A percentile compares a stretch with the other conserved stretches of the same genome.
These are phyloP conservation scores for Venustaconcha ellipsiformis DNA, from an alignment of 1,140 invertebrate species.

Conservation along the genomic window DNA sequence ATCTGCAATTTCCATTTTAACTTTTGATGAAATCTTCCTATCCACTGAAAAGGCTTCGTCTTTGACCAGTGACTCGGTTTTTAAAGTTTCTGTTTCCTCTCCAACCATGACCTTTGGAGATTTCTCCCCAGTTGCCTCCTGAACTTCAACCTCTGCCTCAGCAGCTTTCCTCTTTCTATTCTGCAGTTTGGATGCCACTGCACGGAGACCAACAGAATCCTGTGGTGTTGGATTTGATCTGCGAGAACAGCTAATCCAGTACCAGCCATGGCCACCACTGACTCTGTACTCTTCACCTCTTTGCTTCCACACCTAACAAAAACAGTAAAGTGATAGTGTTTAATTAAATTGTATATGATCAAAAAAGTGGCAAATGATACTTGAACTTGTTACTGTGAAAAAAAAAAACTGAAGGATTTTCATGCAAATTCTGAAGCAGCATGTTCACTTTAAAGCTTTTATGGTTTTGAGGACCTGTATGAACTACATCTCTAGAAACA, in stretches of 20 bases:
- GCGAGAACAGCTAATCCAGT: constrained; percentile 80
- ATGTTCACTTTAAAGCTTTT: too few species aligned
- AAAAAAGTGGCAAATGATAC: too few species aligned
- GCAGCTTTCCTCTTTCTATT: constrained; percentile 36
- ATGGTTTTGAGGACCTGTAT: too few species aligned
- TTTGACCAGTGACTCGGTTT: constrained; percentile 7
- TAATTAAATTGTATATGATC: background rate
- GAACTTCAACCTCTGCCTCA: constrained; percentile 23
- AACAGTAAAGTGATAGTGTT: constrained; percentile 13
- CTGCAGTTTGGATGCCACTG: constrained; percentile 51
- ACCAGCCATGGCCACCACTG: constrained; percentile 95
- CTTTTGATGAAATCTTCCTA: background rate
- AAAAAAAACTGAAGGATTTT: too few species aligned
- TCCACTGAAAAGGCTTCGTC: background rate
- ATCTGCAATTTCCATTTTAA: constrained; percentile 17
- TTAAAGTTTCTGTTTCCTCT: constrained; percentile 19
- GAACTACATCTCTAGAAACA: too few species aligned
- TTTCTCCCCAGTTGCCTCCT: constrained; percentile 19
- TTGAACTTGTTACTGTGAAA: too few species aligned
- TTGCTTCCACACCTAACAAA: constrained; percentile 81
- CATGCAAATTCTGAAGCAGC: too few species aligned
- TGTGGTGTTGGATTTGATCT: constrained; percentile 44
- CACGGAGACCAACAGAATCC: constrained; percentile 59
- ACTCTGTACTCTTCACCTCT: constrained; percentile 98
- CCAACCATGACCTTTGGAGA: constrained; percentile 15